Base-by-base conservation (phyloP, 2,797 vertebrate species). In the Cyprinodon diabolis region DNA sequence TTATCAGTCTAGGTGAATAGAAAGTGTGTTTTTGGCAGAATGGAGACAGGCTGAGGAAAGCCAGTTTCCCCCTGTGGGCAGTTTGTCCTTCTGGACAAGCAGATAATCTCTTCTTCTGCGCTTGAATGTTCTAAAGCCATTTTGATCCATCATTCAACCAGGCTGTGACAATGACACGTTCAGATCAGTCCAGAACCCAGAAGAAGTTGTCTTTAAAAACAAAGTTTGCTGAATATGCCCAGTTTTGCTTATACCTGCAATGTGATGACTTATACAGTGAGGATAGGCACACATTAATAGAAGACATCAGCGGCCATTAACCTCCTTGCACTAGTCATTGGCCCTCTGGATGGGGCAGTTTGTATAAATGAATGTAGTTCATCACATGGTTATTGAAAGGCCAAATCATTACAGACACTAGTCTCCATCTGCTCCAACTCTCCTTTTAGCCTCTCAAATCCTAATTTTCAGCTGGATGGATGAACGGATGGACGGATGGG, bases 81-180 rank as follows among this genome's bases (percentile, higher is more conserved):
- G 76, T 67, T 58, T 68, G 81, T 83, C 80, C 83, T 82, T 84
- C 86, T 79, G 78, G 84, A 86, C 79, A 86, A 66, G 60, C 87
- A 85, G 82, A 91, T 92, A 89, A 94, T 93, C 93, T 89, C 84
- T 70, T 83, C 57, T 82, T 89, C 69, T 72, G 72, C n/a, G 71
- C 87, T 84, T 84, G 84, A 77, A 90, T 51, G 78, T 82, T 82
- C 76, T 84, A 84, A 83, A 87, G 86, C 90, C 89, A 93, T 93
- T 92, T 92, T 92, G 87, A 92, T 92, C 87, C 88, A 83, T 89
- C 81, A 84, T 82, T 76, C 51, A 72, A 81, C 69, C 4, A 65
- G 25, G 55, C 80, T 65, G 76, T 62, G 71, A 19, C 35, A 40
- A 74, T 81, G 86, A 87, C 78, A 85, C 73, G 23, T 77, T 68